A percentile compares a stretch with the other conserved stretches of the same genome.
These are phyloP conservation scores for Trichomalopsis sarcophagae DNA, from an alignment of 1,140 invertebrate genomes.

Conservation along the genomic window DNA sequence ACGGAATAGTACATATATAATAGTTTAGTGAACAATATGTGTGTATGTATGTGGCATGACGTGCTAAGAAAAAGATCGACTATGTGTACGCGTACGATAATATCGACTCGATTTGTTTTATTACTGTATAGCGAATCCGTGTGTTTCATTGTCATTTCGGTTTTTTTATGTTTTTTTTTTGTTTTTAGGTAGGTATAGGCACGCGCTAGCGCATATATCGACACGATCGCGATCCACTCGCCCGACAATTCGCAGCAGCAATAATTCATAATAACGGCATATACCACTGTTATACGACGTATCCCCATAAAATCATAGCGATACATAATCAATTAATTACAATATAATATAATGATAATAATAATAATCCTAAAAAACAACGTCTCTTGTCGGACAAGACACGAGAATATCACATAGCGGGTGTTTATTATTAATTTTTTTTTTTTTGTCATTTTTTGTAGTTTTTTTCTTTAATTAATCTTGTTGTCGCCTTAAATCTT, in stretches of 20 bases:
- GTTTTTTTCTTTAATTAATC: conserved; percentile 50
- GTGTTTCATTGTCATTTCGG: conserved; percentile 36
- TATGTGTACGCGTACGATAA: neutral
- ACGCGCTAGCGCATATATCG: conserved; percentile 34
- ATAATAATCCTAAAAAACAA: conserved; percentile 68
- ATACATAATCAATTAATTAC: conserved; percentile 27
- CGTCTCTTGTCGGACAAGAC: conserved; percentile 74
- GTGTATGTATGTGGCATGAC: neutral
- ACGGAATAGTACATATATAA: neutral
- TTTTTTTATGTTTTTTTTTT: neutral
- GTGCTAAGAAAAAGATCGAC: neutral
- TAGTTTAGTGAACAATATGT: neutral
- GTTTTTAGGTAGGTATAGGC: conserved; percentile 12
- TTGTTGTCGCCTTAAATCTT: conserved; percentile 37
- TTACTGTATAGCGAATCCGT: conserved; percentile 2
- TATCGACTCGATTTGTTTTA: neutral
- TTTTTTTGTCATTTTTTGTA: conserved; percentile 46
- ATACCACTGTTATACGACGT: neutral
- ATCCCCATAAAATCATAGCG: conserved; percentile 25
- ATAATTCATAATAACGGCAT: conserved; percentile 50
- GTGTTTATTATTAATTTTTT: conserved; percentile 59
- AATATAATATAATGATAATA: conserved; percentile 48
- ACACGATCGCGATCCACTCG: conserved; percentile 25
- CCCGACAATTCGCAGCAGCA: conserved; percentile 43
- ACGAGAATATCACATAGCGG: conserved; percentile 74